Percentiles rank a stretch among this genome's conserved stretches.
Evolutionary conservation across 1,140 invertebrate species (phyloP).

Genomic region (Leucophenga varia): DNA sequence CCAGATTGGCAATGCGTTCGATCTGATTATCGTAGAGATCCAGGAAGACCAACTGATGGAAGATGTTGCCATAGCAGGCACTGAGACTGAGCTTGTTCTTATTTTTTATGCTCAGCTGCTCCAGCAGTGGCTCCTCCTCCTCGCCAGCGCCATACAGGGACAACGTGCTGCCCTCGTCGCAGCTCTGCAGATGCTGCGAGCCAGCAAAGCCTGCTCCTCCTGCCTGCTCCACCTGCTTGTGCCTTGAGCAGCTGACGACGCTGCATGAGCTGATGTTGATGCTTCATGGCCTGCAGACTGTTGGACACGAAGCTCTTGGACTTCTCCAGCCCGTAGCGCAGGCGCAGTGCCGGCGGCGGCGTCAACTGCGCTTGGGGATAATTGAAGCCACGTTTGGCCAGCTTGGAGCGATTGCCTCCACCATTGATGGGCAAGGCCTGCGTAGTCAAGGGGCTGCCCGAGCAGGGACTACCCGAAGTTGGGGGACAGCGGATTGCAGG

Average conservation of each 20-base stretch:
- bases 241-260: constrained; percentile 29
- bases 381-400: constrained; percentile 58
- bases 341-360: constrained; percentile 19
- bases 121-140: constrained; percentile 28
- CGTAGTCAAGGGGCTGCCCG: constrained; percentile 32
- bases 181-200: constrained; percentile 30
- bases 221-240: constrained; percentile 9
- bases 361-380: constrained; percentile 46
- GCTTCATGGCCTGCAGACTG: constrained; percentile 41
- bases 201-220: not conserved
- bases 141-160: constrained; percentile 26
- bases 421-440: constrained; percentile 36
- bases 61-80: constrained; percentile 56
- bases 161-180: constrained; percentile 27
- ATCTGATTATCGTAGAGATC: constrained; percentile 94
- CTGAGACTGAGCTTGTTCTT: constrained; percentile 41
- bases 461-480: constrained; percentile 31
- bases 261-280: constrained; percentile 30
- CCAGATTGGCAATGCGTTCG: constrained; percentile 76
- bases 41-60: constrained; percentile 82
- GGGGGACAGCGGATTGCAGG: constrained; percentile 23
- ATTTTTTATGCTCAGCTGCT: constrained; percentile 46
- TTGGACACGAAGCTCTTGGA: constrained; percentile 50
- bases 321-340: constrained; percentile 42
- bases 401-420: constrained; percentile 26